A percentile compares a stretch with the other conserved stretches of the same genome.
These are phyloP conservation scores for Rapana venosa DNA, from an alignment of 2,888 invertebrate species.

Conservation along the genomic window DNA sequence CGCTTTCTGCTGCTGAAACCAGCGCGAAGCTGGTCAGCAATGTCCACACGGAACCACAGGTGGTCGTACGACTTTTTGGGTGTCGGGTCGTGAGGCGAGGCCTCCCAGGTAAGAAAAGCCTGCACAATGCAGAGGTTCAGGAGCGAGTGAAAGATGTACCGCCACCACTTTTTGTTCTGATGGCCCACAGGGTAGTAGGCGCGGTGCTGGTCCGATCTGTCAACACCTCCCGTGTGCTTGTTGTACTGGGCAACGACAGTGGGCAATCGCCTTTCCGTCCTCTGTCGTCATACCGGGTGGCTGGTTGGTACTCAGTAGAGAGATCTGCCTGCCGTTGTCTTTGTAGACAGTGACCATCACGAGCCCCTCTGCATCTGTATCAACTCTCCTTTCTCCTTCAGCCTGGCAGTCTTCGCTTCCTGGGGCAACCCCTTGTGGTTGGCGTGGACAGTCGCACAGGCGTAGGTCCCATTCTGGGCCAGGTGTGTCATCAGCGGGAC, in stretches of 20 bases:
- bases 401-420: neutral
- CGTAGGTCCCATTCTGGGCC: constrained; percentile 3
- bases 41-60: neutral
- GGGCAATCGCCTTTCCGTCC: neutral
- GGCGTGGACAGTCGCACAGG: neutral
- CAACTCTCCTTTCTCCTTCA: neutral
- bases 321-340: constrained; percentile 11
- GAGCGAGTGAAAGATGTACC: constrained; percentile 6
- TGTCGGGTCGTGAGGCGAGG: neutral
- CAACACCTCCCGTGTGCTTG: constrained; percentile 4
- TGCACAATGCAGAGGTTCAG: neutral
- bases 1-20: neutral
- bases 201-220: neutral
- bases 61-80: neutral
- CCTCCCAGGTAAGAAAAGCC: neutral
- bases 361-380: constrained; percentile 16
- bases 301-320: neutral
- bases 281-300: constrained; percentile 3
- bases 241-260: neutral
- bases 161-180: constrained; percentile 28
- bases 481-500: constrained; percentile 3
- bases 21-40: neutral
- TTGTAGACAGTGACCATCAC: constrained; percentile 16
- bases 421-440: neutral
- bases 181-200: constrained; percentile 26